phyloP scores from a whole-genome alignment of 2,113 vertebrate genomes.

The Zapornia atra region DNA sequence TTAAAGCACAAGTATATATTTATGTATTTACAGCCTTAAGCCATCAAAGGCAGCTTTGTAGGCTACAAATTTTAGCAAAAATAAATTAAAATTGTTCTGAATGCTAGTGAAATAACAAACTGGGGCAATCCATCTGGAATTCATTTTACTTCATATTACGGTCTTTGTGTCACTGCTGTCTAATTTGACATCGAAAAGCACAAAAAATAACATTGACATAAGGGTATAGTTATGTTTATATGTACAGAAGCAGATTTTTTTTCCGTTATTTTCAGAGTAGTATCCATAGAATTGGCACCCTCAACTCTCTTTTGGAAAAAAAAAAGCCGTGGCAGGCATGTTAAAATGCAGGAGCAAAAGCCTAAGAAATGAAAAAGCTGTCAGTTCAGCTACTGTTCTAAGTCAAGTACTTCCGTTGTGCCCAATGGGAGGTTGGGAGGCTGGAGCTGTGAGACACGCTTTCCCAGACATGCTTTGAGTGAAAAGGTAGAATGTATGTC shows the following conservation, averaged over 20 bases:
- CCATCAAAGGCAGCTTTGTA: conserved; percentile 50
- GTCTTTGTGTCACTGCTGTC: conserved; percentile 56
- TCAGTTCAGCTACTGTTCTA: conserved; percentile 6
- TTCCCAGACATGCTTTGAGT: background rate
- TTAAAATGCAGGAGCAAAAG: background rate
- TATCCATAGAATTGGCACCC: conserved; percentile 42
- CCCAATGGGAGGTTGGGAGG: background rate
- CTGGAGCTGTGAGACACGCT: background rate
- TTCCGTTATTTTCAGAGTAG: conserved; percentile 44
- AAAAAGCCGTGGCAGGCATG: background rate
- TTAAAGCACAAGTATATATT: background rate
- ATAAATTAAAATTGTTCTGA: conserved; percentile 68
- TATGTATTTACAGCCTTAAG: conserved; percentile 48
- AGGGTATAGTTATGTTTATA: conserved; percentile 69
- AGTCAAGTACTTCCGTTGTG: background rate
- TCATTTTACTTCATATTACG: conserved; percentile 61
- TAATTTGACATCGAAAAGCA: conserved; percentile 69
- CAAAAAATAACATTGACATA: conserved; percentile 70
- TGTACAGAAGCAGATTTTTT: background rate
- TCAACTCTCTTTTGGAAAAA: conserved; percentile 29
- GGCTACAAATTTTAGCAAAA: conserved; percentile 65
- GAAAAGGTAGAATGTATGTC: background rate
- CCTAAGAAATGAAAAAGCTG: background rate
- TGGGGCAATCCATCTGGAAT: conserved; percentile 67
- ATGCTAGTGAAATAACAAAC: conserved; percentile 56